Evolutionary conservation across 2,888 invertebrate species (phyloP), one percentile per base, ranked within the genome.

Genomic region (Orgyia antiqua): DNA sequence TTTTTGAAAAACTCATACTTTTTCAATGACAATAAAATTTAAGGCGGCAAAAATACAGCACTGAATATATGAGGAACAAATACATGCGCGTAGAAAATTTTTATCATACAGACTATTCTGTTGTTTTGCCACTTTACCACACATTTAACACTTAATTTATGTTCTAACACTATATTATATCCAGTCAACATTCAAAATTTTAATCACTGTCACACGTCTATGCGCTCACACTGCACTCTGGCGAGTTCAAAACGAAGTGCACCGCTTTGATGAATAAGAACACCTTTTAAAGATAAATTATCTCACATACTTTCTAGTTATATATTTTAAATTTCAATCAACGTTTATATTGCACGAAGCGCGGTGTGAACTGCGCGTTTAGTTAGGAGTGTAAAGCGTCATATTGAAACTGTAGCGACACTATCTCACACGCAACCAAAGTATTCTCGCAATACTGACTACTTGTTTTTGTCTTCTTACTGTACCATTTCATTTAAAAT

Each of bases 301-400:
- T 37, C 48, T 45, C 57, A 46, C 60, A 63, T 58, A 72, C 61
- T 75, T 72, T 68, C 59, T 56, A 57, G 62, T 56, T 68, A 60
- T 66, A 64, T 65, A n/a, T n/a, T 75, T 72, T 66, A n/a, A 68
- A 70, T 64, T 68, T 73, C 62, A 58, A 73, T 73, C 68, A 68
- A 76, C 82, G 80, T 75, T 78, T 73, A 72, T 72, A 75, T 74
- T 70, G 68, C 72, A 58, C 70, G 73, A 57, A 53, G 73, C 73
- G 73, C 62, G 60, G 58, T 54, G 64, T 55, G 57, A 58, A 79
- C 76, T 77, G 78, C 78, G 80, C 73, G 68, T 57, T 68, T 68
- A 51, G 61, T 59, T 58, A 65, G n/a, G 63, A 70, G 67, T 55
- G 60, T 64, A 52, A 60, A 53, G 51, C 65, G 60, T 51, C 60